Base-by-base conservation (phyloP, 1,140 invertebrate species). In the Theocolax elegans region DNA sequence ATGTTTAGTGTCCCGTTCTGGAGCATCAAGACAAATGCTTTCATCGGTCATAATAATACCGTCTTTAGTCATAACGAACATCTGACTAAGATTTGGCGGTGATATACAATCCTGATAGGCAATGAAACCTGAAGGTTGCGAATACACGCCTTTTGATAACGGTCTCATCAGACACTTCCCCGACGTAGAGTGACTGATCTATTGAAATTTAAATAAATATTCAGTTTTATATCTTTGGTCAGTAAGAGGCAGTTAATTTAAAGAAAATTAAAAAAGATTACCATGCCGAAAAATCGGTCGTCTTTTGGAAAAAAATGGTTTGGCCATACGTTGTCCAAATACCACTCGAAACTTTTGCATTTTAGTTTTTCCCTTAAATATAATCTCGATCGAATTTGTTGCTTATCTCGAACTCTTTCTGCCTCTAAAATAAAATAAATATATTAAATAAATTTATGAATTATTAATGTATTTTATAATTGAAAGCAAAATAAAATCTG, bases 341-440 rank as follows among this genome's bases (percentile, higher is more conserved):
- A 99, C 98, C 98, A 99, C 54, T 92, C 88, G 78, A 99, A 99
- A 80, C 90, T 87, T 76, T 93, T 91, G 77, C 98, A 99, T 6
- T 94, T 84, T 1, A 99, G 86, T 73, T 88, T 88, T 74, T 95
- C 86, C 31, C 95, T 86, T 8, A 99, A 82, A 38, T 90, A 87
- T 9, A 94, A 78, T 73, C 97, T 88, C 21, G 92, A 88, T 25
- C 88, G 88, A 8, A 97, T 89, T 75, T 91, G 89, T 70, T 94
- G 91, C 40, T 89, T 85, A 49, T 92, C 88, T 60, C 87, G 84
- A 7, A 91, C 74, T 74, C 83, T 84, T 17, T 83, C 85, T 1
- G 91, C 90, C 80, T 91, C 91, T 90, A 78, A 78, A 80, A 53
- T 31, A 76, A 63, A 29, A 59, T 62, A 21, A 42, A 29, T n/a